Evolutionary conservation across 1,140 invertebrate species (phyloP).

Genomic region (Hormaphis cornu): DNA sequence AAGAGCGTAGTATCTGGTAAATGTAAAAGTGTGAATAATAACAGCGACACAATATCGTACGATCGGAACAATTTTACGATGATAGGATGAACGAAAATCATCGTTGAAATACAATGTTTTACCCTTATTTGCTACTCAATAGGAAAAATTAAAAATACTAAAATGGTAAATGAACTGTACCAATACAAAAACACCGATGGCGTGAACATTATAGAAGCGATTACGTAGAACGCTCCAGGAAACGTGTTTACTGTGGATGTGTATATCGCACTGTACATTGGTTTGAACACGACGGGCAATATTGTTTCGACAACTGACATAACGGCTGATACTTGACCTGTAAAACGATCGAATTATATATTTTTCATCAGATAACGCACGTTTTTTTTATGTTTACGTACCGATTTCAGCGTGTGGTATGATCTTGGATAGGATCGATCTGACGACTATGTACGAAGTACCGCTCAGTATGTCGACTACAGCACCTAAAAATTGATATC

Average conservation of each 20-base stretch:
- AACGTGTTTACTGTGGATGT: conserved; percentile 58
- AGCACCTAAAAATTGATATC: conserved; percentile 49
- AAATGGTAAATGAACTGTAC: conserved; percentile 52
- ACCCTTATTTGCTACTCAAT: no score
- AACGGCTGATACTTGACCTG: conserved; percentile 71
- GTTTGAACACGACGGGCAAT: conserved; percentile 66
- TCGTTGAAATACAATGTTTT: no score
- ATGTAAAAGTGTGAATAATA: no score
- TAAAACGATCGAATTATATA: neutral
- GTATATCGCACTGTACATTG: conserved; percentile 66
- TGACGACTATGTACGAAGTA: conserved; percentile 66
- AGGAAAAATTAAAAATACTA: no score
- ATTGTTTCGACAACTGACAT: conserved; percentile 59
- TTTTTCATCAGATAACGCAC: neutral
- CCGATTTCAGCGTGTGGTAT: conserved; percentile 60
- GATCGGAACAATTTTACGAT: no score
- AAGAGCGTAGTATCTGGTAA: no score
- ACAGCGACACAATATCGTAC: no score
- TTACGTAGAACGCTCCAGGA: conserved; percentile 67
- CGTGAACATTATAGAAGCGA: conserved; percentile 60
- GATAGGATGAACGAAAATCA: no score
- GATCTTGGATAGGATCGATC: conserved; percentile 67
- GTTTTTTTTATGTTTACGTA: conserved; percentile 41
- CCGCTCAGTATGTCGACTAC: conserved; percentile 67
- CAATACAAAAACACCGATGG: conserved; percentile 67